Conservation (phyloP, 2,113 vertebrate genomes). For the Chitala chitala region DNA sequence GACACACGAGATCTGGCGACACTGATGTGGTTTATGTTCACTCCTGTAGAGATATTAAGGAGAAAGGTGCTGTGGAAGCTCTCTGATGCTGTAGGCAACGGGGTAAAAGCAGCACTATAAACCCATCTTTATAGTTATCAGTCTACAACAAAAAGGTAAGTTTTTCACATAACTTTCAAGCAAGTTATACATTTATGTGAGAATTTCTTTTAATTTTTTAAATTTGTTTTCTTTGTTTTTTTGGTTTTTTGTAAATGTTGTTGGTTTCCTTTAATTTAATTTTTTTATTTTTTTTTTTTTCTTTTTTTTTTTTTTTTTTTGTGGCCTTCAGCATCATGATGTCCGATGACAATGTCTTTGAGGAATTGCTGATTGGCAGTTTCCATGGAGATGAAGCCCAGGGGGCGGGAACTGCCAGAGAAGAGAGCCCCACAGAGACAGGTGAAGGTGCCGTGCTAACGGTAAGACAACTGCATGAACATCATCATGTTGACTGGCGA, state of each 20-base stretch:
- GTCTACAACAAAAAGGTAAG: no score
- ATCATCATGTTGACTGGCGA: no score
- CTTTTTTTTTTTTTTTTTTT: conserved; percentile 18
- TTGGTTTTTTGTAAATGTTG: background rate
- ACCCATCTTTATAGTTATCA: no score
- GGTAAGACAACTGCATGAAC: background rate
- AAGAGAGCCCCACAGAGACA: background rate
- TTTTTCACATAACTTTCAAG: no score
- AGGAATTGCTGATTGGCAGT: conserved; percentile 47
- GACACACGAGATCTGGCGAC: no score
- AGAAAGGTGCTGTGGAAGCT: background rate
- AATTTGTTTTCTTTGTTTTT: no score
- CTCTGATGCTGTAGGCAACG: background rate
- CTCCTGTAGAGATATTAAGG: background rate
- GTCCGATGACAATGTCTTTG: conserved; percentile 43
- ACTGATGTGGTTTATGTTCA: background rate
- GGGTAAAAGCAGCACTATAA: no score
- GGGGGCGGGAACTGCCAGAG: conserved; percentile 21
- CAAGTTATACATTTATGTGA: no score
- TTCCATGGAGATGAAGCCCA: conserved; percentile 45
- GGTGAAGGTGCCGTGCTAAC: conserved; percentile 7
- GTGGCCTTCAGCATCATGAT: conserved; percentile 33
- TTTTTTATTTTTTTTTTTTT: background rate
- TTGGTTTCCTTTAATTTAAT: background rate
- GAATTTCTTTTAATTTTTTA: no score